These are phyloP conservation scores for Torymus aiolomorphi DNA, from an alignment of 2,888 invertebrate species.

Conservation along the genomic window DNA sequence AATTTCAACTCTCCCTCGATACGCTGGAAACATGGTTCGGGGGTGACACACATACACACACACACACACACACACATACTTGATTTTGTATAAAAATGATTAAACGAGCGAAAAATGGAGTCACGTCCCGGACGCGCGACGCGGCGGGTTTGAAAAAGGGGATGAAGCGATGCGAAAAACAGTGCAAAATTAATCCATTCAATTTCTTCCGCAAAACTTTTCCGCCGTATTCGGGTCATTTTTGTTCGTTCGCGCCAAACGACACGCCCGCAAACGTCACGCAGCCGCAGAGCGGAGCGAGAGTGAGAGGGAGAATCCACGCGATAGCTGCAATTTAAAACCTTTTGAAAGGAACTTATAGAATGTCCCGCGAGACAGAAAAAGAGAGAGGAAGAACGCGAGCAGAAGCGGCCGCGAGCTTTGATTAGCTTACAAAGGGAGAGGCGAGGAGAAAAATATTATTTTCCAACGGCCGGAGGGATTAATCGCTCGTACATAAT, in stretches of 20 bases:
- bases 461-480: constrained; percentile 10
- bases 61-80: not conserved
- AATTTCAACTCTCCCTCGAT: too few relatives aligned
- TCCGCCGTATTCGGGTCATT: constrained; percentile 10
- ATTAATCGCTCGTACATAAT: constrained; percentile 32
- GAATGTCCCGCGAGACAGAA: not conserved
- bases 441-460: constrained; percentile 13
- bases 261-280: too few relatives aligned
- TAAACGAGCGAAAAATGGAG: constrained; percentile 16
- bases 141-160: constrained; percentile 22
- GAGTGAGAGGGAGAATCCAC: too few relatives aligned
- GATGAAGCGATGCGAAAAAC: constrained; percentile 27
- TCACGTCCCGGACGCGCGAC: not conserved
- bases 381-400: too few relatives aligned
- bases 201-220: constrained; percentile 35
- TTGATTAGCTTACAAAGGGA: constrained; percentile 36
- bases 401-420: not conserved
- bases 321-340: constrained; percentile 30
- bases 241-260: not conserved
- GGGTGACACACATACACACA: too few relatives aligned
- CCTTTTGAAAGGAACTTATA: constrained; percentile 16
- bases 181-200: constrained; percentile 40
- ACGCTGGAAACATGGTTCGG: too few relatives aligned
- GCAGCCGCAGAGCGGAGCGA: too few relatives aligned
- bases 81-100: constrained; percentile 22